phyloP scores from a whole-genome alignment of 2,888 invertebrate genomes.

The Phyllotreta striolata region DNA sequence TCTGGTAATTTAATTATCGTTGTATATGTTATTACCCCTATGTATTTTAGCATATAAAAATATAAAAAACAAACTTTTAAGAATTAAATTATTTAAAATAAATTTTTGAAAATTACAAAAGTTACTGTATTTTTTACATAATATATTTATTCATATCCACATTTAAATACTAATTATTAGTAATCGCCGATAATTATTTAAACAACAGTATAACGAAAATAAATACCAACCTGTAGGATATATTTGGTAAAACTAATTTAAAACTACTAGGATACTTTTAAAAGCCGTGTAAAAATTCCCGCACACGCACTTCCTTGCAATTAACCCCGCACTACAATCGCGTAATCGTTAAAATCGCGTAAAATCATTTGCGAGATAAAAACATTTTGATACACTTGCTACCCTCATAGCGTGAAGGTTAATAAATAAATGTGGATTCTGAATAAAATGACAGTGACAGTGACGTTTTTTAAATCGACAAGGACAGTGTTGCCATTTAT shows the following conservation, averaged over 20 bases:
- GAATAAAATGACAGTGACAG: background rate
- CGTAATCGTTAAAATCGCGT: conserved; percentile 6
- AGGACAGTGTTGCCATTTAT: too few species aligned
- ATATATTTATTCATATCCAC: too few species aligned
- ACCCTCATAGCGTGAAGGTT: background rate
- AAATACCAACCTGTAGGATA: conserved; percentile 17
- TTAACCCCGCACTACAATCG: conserved; percentile 4
- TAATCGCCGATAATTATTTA: background rate
- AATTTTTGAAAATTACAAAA: too few species aligned
- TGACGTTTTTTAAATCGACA: background rate
- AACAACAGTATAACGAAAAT: background rate
- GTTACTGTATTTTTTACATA: too few species aligned
- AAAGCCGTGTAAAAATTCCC: background rate
- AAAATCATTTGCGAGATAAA: background rate
- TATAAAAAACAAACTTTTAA: too few species aligned
- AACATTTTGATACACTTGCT: conserved; percentile 5
- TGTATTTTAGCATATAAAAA: too few species aligned
- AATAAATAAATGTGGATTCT: conserved; percentile 13
- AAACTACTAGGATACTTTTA: conserved; percentile 5
- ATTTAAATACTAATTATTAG: background rate
- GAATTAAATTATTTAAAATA: too few species aligned
- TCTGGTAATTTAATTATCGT: too few species aligned
- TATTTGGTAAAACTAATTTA: conserved; percentile 6
- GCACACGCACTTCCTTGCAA: background rate
- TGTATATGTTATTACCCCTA: too few species aligned